phyloP scores from a whole-genome alignment of 2,888 invertebrate genomes.

The Hydraecia micacea region DNA sequence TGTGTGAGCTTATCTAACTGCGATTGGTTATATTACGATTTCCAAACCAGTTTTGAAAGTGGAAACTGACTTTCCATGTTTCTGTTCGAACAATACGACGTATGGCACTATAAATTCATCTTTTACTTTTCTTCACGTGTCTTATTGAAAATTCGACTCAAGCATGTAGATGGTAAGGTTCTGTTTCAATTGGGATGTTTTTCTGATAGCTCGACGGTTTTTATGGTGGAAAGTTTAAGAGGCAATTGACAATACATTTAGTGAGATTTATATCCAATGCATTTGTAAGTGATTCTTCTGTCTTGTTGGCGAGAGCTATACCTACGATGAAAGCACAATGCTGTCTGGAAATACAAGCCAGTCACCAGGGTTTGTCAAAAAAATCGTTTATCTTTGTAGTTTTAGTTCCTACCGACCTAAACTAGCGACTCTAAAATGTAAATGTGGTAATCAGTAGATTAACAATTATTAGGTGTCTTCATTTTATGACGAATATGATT shows the following conservation, averaged over 20 bases:
- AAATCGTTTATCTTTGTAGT: no score
- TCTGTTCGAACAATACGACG: constrained; percentile 58
- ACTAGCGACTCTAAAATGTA: not conserved
- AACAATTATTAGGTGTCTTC: not conserved
- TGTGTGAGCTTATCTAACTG: constrained; percentile 44
- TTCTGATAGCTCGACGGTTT: constrained; percentile 37
- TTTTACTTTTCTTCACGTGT: constrained; percentile 46
- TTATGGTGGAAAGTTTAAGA: constrained; percentile 60
- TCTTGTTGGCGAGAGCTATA: not conserved
- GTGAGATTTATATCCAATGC: constrained; percentile 28
- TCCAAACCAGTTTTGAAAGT: constrained; percentile 64
- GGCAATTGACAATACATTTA: constrained; percentile 37
- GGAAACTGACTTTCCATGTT: constrained; percentile 60
- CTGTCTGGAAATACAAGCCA: not conserved
- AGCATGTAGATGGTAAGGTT: constrained; percentile 19
- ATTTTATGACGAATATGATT: not conserved
- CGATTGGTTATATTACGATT: constrained; percentile 5
- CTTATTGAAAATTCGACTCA: constrained; percentile 14
- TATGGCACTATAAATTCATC: constrained; percentile 54
- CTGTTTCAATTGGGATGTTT: constrained; percentile 9
- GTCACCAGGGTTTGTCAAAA: not conserved
- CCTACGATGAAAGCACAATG: not conserved
- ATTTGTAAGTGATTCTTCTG: constrained; percentile 39
- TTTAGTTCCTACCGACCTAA: no score
- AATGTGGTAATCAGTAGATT: not conserved